These are phyloP conservation scores for Potamilus streckersoni DNA, from an alignment of 1,140 invertebrate species.

Conservation along the genomic window DNA sequence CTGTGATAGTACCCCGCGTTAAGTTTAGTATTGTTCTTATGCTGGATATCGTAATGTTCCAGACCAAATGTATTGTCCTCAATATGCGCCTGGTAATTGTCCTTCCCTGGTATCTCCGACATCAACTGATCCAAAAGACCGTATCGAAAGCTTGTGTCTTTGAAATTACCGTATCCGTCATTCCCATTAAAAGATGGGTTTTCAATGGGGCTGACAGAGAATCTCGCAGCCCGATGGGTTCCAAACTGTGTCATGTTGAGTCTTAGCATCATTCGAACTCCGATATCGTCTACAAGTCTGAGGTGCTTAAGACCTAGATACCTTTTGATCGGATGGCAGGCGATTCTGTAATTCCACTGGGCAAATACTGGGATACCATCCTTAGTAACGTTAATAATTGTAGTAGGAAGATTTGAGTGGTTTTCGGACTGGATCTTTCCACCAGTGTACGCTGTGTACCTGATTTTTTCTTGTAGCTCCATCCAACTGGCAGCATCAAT, in stretches of 20 bases:
- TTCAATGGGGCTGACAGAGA: constrained; percentile 20
- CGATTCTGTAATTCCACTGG: constrained; percentile 61
- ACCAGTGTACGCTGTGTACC: constrained; percentile 48
- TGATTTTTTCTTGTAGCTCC: constrained; percentile 44
- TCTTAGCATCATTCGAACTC: constrained; percentile 29
- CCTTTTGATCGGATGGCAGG: constrained; percentile 52
- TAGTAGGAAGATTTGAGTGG: constrained; percentile 41
- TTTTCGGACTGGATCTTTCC: constrained; percentile 48
- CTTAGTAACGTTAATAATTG: constrained; percentile 34
- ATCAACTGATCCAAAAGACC: constrained; percentile 48
- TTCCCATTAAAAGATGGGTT: constrained; percentile 9
- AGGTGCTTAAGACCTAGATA: constrained; percentile 35
- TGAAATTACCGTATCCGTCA: constrained; percentile 22
- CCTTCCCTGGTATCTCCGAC: constrained; percentile 55
- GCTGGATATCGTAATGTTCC: constrained; percentile 14
- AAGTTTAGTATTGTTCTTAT: constrained; percentile 17
- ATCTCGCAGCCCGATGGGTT: constrained; percentile 30
- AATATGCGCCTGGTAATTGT: constrained; percentile 50
- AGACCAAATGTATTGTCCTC: constrained; percentile 42
- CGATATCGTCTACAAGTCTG: constrained; percentile 46
- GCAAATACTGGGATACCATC: constrained; percentile 36
- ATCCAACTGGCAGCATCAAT: constrained; percentile 45
- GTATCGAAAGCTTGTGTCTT: constrained; percentile 17
- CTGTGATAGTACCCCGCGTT: constrained; percentile 55
- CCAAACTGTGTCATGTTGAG: constrained; percentile 19